Conservation (phyloP, 1,140 invertebrate species). For the Contarinia nasturtii region DNA sequence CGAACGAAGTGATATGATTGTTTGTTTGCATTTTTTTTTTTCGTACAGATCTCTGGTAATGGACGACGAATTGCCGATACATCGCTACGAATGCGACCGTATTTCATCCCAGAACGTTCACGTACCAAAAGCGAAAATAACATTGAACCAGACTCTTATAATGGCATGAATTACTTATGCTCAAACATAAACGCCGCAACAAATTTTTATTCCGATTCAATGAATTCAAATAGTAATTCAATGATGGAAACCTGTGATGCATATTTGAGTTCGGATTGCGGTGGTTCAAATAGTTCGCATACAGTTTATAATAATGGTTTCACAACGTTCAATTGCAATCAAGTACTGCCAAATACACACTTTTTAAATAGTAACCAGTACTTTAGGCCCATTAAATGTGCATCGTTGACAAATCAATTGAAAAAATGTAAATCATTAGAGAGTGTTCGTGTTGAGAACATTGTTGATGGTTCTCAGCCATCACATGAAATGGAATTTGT, state of each 20-base stretch:
- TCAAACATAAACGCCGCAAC: not conserved
- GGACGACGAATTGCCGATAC: not conserved
- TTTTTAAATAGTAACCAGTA: too few species aligned
- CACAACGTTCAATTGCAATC: not conserved
- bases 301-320: not conserved
- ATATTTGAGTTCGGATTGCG: too few species aligned
- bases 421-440: conserved; percentile 10
- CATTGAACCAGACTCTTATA: too few species aligned
- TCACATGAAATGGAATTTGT: conserved; percentile 13
- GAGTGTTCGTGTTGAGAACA: conserved; percentile 8
- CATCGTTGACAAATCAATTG: too few species aligned
- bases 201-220: not conserved
- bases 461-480: conserved; percentile 10
- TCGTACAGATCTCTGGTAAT: not conserved
- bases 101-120: conserved; percentile 1
- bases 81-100: not conserved
- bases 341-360: not conserved
- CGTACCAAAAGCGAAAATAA: not conserved
- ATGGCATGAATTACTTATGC: too few species aligned
- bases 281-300: too few species aligned
- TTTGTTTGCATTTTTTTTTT: not conserved
- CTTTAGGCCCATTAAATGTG: too few species aligned
- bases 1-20: not conserved
- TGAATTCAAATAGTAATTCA: not conserved
- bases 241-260: conserved; percentile 1